A percentile compares a stretch with the other conserved stretches of the same genome.
phyloP scores from a whole-genome alignment of 2,888 invertebrate genomes.

The Lycia hirtaria region DNA sequence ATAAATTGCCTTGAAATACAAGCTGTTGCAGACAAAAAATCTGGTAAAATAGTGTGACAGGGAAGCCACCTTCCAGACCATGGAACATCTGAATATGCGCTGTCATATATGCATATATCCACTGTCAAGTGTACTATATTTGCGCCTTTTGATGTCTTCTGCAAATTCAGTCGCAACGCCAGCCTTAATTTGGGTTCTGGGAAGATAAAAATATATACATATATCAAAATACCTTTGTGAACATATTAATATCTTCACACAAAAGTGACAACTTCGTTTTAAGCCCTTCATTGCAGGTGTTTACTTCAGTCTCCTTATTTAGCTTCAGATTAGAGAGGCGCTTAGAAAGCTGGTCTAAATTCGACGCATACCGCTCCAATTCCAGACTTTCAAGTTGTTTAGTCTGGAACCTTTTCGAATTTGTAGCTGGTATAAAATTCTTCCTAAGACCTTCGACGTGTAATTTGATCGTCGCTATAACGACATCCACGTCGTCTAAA shows the following conservation, averaged over 20 bases:
- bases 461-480: slow-evolving; percentile 64
- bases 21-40: no score
- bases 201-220: no score
- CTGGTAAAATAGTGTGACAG: no score
- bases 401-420: slow-evolving; percentile 15
- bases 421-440: slow-evolving; percentile 48
- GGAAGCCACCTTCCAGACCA: no score
- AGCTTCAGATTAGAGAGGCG: slow-evolving; percentile 65
- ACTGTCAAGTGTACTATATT: no score
- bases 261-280: slow-evolving; percentile 66
- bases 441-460: slow-evolving; percentile 70
- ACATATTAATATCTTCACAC: slow-evolving; percentile 69
- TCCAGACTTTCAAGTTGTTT: slow-evolving; percentile 56
- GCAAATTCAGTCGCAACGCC: no score
- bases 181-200: no score
- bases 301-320: slow-evolving; percentile 50
- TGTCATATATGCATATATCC: no score
- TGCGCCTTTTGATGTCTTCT: no score
- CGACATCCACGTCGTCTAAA: slow-evolving; percentile 63
- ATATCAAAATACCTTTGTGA: slow-evolving; percentile 71
- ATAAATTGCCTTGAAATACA: no score
- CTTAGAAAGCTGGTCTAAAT: slow-evolving; percentile 69
- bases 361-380: slow-evolving; percentile 64
- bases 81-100: no score
- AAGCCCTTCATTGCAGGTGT: slow-evolving; percentile 59